A percentile compares a stretch with the other conserved stretches of the same genome.
These are phyloP conservation scores for Plotosus lineatus DNA, from an alignment of 2,113 vertebrate species.

Conservation along the genomic window DNA sequence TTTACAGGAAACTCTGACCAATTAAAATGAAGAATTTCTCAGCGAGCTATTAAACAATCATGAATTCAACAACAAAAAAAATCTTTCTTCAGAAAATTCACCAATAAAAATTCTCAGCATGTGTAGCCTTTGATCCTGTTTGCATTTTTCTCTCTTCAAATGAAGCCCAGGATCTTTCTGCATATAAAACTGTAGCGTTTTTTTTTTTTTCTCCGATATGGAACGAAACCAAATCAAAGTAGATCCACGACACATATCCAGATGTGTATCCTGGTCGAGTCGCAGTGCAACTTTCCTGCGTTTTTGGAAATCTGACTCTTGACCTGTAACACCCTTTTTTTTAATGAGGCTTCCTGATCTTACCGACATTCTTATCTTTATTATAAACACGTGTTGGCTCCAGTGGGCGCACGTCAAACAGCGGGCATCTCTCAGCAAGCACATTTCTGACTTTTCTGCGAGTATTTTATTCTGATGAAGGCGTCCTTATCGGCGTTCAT, in stretches of 20 bases:
- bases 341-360: slow-evolving; percentile 29
- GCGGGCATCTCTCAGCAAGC: slow-evolving; percentile 17
- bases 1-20: not conserved
- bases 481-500: not conserved
- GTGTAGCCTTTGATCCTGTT: too few relatives aligned
- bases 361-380: slow-evolving; percentile 36
- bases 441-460: not conserved
- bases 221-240: not conserved
- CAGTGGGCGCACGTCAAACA: not conserved
- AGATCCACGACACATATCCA: not conserved
- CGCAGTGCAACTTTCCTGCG: not conserved
- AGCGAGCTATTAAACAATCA: not conserved
- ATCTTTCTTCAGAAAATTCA: too few relatives aligned
- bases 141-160: too few relatives aligned
- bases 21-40: not conserved
- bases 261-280: not conserved
- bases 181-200: not conserved
- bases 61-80: too few relatives aligned
- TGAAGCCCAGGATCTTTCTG: not conserved
- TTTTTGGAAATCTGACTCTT: not conserved
- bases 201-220: not conserved
- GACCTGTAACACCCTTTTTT: not conserved
- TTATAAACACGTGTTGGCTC: slow-evolving; percentile 26
- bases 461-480: not conserved
- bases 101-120: too few relatives aligned